Evolutionary conservation across 1,140 invertebrate genomes (phyloP), one percentile per base, ranked within the genome.

Genomic region (Platorchestia sp.): DNA sequence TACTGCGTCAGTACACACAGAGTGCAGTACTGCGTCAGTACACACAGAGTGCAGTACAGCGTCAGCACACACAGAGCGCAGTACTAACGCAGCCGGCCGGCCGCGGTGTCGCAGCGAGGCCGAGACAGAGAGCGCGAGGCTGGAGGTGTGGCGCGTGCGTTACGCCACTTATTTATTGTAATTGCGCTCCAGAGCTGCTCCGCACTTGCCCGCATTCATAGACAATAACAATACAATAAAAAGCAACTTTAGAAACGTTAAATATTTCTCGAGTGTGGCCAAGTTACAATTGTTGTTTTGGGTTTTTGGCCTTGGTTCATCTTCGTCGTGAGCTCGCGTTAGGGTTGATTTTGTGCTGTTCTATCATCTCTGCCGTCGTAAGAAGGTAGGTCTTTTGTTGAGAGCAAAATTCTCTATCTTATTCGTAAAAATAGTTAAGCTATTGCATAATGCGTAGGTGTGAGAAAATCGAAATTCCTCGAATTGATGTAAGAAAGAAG

Each of bases 191-290:
- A 93, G 91, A 27, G 44, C 45, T 93, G 91, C 7, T 7, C 6
- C 91, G 44, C 45, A 19, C 5, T 93, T 27, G 43, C 91, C 45
- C 45, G 44, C 91, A 93, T 93, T 44, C 91, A 93, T 93, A 93
- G 41, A 93, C 91, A 93, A 93, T 93, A 93, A 93, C 91, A 93
- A 47, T 93, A 45, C 40, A 44, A 45, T 93, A 93, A 93, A 93
- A 45, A 45, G 36, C 45, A 93, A 93, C 43, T 93, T 93, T 47
- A 45, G 91, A 27, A 45, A 40, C 91, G 44, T 93, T 93, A 93
- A 93, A 93, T 47, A 93, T 93, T 40, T 93, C 91, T 93, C 43
- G 7, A 45, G 91, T 40, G 45, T 0, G 45, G 91, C 91, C 7
- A 93, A 93, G 91, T 93, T 93, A 40, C 41, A 93, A 93, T 93